These are phyloP conservation scores for Lepidurus packardi DNA, from an alignment of 1,140 invertebrate species.

Conservation along the genomic window DNA sequence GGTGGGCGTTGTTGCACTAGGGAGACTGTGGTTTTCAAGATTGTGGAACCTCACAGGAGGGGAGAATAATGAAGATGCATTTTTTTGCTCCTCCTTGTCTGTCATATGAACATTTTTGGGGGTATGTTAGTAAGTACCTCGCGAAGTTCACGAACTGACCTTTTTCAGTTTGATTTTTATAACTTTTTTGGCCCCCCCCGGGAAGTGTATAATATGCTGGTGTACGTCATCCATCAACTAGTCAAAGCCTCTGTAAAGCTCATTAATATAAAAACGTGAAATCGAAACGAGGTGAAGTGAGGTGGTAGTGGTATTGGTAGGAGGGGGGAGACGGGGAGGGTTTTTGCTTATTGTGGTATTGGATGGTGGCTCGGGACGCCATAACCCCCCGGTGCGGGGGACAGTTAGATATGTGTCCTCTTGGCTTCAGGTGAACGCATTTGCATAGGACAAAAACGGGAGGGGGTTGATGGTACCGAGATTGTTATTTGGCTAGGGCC, in stretches of 20 bases:
- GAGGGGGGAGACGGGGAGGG: neutral
- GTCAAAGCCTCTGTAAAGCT: neutral
- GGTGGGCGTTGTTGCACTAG: neutral
- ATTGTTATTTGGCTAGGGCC: neutral
- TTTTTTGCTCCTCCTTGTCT: neutral
- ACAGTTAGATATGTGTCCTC: slow-evolving; percentile 8
- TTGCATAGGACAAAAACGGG: slow-evolving; percentile 14
- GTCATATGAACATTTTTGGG: no score
- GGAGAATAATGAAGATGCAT: neutral
- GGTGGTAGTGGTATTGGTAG: neutral
- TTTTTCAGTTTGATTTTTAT: no score
- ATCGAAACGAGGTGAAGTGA: neutral
- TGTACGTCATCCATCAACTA: neutral
- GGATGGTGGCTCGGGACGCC: neutral
- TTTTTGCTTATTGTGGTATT: neutral
- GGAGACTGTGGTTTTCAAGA: neutral
- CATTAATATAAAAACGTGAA: neutral
- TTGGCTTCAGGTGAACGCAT: slow-evolving; percentile 18
- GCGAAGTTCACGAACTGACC: no score
- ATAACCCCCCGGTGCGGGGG: slow-evolving; percentile 11
- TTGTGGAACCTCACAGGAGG: neutral
- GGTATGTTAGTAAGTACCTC: no score
- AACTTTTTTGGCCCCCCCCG: no score
- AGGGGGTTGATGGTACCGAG: slow-evolving; percentile 5
- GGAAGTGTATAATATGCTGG: neutral